These are phyloP conservation scores for Cynoglossus semilaevis DNA, from an alignment of 2,113 vertebrate species.

Conservation along the genomic window DNA sequence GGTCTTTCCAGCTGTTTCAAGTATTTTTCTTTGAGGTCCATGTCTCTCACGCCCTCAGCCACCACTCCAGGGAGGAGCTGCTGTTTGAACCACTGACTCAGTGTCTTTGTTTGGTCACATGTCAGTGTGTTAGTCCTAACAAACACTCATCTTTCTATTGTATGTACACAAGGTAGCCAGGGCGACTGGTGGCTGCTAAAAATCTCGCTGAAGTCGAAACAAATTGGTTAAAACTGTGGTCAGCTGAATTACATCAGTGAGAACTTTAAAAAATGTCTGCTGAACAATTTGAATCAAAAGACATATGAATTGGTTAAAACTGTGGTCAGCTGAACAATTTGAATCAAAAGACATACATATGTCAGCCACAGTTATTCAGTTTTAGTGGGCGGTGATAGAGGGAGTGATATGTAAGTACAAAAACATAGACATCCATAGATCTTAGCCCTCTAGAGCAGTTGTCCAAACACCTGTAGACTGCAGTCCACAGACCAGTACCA, in stretches of 20 bases:
- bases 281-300: no score
- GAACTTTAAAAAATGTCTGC: background rate
- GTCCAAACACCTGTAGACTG: no score
- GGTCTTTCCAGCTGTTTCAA: slow-evolving; percentile 17
- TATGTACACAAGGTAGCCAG: slow-evolving; percentile 34
- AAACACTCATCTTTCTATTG: slow-evolving; percentile 32
- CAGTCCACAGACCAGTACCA: no score
- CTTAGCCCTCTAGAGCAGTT: no score
- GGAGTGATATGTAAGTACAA: no score
- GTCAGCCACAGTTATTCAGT: no score
- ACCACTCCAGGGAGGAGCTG: slow-evolving; percentile 37
- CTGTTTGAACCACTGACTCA: slow-evolving; percentile 57
- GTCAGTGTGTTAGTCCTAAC: slow-evolving; percentile 23
- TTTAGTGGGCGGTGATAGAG: no score
- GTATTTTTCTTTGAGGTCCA: background rate
- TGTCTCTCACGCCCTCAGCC: slow-evolving; percentile 36
- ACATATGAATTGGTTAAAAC: background rate
- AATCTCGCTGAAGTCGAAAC: background rate
- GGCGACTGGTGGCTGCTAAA: slow-evolving; percentile 9
- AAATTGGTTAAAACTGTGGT: background rate
- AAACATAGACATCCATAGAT: no score
- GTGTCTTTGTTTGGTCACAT: slow-evolving; percentile 51
- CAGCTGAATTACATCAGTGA: background rate
- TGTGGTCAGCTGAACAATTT: no score
- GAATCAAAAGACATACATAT: no score